These are phyloP conservation scores for Laticauda colubrina DNA, from an alignment of 2,113 vertebrate species.

Conservation along the genomic window DNA sequence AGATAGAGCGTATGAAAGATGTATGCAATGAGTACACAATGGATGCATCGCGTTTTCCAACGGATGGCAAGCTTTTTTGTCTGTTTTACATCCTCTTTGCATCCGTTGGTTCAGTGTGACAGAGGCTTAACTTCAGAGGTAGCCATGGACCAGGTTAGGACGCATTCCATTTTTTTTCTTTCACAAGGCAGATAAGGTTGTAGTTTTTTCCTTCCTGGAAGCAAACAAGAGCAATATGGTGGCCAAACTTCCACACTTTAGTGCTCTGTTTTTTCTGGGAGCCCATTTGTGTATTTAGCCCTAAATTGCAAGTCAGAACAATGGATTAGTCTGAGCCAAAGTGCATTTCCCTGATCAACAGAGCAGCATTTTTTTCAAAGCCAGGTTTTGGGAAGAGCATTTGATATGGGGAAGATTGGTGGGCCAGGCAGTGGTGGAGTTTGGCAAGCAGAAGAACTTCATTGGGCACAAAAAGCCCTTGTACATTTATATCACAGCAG, in stretches of 20 bases:
- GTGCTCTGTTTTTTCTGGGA: slow-evolving; percentile 49
- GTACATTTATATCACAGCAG: slow-evolving; percentile 31
- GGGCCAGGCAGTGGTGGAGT: slow-evolving; percentile 17
- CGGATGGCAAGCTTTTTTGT: no score
- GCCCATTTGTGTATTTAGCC: slow-evolving; percentile 60
- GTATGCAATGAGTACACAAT: no score
- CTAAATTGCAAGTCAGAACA: slow-evolving; percentile 58
- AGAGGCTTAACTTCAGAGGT: not conserved
- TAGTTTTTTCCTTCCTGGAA: not conserved
- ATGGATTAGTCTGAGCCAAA: slow-evolving; percentile 56
- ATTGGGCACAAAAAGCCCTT: not conserved
- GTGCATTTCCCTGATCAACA: slow-evolving; percentile 51
- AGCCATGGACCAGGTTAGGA: not conserved
- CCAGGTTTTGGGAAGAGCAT: slow-evolving; percentile 47
- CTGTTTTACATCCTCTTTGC: no score
- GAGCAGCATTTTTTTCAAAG: slow-evolving; percentile 50
- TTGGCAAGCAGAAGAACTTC: not conserved
- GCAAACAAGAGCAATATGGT: not conserved
- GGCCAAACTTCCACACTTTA: slow-evolving; percentile 45
- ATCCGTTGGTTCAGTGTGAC: no score
- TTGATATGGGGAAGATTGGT: slow-evolving; percentile 49
- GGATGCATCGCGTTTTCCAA: no score
- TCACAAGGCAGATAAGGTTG: not conserved
- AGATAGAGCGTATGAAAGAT: no score
- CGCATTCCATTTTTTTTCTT: not conserved